Base-by-base conservation (phyloP, 53 echinoderm and acorn worm genomes). In the Apostichopus leukothele region DNA sequence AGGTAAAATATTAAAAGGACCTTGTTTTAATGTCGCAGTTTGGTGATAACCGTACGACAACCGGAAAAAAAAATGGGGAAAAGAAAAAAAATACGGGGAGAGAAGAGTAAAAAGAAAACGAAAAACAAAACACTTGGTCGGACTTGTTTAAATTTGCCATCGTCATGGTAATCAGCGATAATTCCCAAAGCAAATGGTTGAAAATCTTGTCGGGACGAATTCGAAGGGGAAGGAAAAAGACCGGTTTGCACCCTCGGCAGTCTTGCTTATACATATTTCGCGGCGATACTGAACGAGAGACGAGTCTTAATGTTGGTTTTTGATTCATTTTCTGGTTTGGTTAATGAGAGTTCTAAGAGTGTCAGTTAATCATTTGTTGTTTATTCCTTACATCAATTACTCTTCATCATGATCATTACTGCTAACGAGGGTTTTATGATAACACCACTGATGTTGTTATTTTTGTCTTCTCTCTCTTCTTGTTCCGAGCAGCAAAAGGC, bases 1-100 rank as follows among this genome's bases (percentile, higher is more conserved):
- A 85, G 67, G 67, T 85, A 85, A 85, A 85, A 85, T 85, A 85
- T 67, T 85, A 85, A 85, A 67, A 66, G 60, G 25, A 60, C 85
- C 71, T 71, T 71, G 71, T 71, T 71, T 71, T 71, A 71, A 71
- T 71, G 71, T 71, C 71, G 18, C 71, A 71, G 71, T 71, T 71
- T 71, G 71, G 71, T 71, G 71, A 71, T 71, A 19, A 71, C 71
- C 18, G 13, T 71, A 16, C 63, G 16, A 63, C 11, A 16, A 63
- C 11, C 16, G 10, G 6, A 12, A 1, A 7, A 13, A 63, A 63
- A 63, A 63, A 63, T 0, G 1, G 18, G 5, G 6, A 19, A n/a
- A 71, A 13, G 4, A 6, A 21, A 21, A 71, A 71, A 19, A n/a
- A 5, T 71, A 6, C 1, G 71, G 6, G 7, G 20, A 18, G 20